phyloP scores from a whole-genome alignment of 2,113 vertebrate genomes.

The Microcebus tavaratra region DNA sequence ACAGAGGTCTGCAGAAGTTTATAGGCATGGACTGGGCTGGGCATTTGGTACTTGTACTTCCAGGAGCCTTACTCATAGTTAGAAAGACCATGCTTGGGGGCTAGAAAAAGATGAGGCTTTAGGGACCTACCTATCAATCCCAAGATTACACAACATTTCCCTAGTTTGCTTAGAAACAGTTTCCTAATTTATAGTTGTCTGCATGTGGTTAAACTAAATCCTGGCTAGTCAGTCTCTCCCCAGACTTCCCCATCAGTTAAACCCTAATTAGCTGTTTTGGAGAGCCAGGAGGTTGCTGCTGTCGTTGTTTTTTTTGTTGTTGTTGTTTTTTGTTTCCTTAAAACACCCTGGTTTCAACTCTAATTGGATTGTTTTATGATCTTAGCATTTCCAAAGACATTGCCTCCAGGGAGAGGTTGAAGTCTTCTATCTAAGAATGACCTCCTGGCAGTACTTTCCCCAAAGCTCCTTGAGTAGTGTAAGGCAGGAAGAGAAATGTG shows the following conservation, averaged over 20 bases:
- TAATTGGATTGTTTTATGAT: slow-evolving; percentile 55
- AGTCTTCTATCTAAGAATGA: slow-evolving; percentile 35
- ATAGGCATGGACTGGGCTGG: slow-evolving; percentile 42
- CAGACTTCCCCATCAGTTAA: not conserved
- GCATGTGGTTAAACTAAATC: not conserved
- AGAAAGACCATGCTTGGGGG: slow-evolving; percentile 9
- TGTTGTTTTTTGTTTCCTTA: not conserved
- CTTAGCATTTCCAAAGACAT: slow-evolving; percentile 16
- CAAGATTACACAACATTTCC: not conserved
- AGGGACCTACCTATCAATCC: not conserved
- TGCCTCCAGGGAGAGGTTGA: slow-evolving; percentile 40
- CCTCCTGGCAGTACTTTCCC: not conserved
- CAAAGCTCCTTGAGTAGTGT: not conserved
- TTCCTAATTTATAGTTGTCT: slow-evolving; percentile 7
- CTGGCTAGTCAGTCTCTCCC: not conserved
- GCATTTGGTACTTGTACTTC: slow-evolving; percentile 32
- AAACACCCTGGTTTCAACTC: slow-evolving; percentile 24
- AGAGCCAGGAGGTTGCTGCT: not conserved
- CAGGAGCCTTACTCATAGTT: slow-evolving; percentile 42
- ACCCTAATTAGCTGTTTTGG: not conserved
- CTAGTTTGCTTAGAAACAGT: slow-evolving; percentile 13
- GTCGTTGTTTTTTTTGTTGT: too few species aligned
- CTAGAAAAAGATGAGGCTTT: not conserved
- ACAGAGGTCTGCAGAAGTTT: slow-evolving; percentile 59
- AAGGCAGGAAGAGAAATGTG: slow-evolving; percentile 39